phyloP scores from a whole-genome alignment of 2,113 vertebrate genomes.

The Anhinga anhinga region DNA sequence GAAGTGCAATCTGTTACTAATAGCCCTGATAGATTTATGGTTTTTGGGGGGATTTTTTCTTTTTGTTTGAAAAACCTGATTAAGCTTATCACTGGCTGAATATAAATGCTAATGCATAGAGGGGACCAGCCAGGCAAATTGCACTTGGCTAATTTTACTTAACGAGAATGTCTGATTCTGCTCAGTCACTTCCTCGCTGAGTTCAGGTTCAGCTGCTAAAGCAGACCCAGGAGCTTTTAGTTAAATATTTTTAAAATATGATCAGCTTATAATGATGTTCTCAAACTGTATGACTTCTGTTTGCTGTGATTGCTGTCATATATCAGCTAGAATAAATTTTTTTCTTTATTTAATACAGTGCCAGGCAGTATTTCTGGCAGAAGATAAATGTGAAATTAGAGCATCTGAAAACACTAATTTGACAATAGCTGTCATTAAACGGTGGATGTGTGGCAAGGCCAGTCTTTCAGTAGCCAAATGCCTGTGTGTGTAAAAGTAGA shows the following conservation, averaged over 20 bases:
- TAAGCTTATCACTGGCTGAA: background rate
- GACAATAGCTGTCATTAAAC: background rate
- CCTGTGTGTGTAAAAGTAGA: background rate
- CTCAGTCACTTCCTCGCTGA: background rate
- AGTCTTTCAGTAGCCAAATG: background rate
- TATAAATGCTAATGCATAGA: background rate
- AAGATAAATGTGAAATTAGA: background rate
- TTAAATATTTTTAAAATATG: background rate
- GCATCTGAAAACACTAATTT: background rate
- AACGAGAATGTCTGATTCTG: conserved; percentile 41
- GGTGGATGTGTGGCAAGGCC: background rate
- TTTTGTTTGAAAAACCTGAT: background rate
- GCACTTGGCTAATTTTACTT: conserved; percentile 34
- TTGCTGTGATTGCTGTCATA: background rate
- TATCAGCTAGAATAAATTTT: background rate
- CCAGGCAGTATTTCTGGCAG: background rate
- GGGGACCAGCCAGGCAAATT: background rate
- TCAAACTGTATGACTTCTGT: background rate
- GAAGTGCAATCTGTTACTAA: background rate
- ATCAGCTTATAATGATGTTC: background rate
- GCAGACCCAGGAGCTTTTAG: conserved; percentile 6
- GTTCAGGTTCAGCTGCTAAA: conserved; percentile 22
- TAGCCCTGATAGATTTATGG: background rate
- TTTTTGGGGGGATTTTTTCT: background rate
- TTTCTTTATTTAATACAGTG: background rate